Evolutionary conservation across 2,888 invertebrate genomes (phyloP), one percentile per base, ranked within the genome.

Genomic region (Parascotia fuliginaria): DNA sequence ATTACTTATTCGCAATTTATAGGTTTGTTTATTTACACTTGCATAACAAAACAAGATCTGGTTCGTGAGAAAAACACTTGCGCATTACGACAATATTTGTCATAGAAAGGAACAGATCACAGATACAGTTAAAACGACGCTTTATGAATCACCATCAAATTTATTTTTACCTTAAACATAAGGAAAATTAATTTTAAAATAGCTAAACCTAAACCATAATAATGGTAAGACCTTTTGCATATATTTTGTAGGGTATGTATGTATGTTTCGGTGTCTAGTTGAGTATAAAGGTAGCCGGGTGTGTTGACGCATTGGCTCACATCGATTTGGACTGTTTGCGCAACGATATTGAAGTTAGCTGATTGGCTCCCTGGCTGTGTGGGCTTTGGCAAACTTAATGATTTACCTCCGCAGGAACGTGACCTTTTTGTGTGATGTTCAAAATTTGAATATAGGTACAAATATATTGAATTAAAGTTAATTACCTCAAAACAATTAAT

Each of bases 301-400:
- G 51, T 78, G 77, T 79, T 76, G 79, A 77, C 73, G 74, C 73
- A 69, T 60, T 66, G 75, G 76, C 71, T 73, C 72, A 77, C 77
- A 79, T 77, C 78, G 76, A 81, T 78, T 79, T 73, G 75, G 70
- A 59, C 54, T 89, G 84, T 87, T 87, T 89, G 85, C 77, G 53
- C 69, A 75, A 69, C 79, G 77, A 80, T 87, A 85, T 86, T 85
- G 87, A 75, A 84, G 76, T 85, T 87, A 83, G 86, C 85, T 82
- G 85, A 83, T 87, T 87, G 87, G 87, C 87, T 86, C 78, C 60
- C 72, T 67, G 73, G 71, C 75, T 69, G 75, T 68, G 75, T 60
- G 63, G 70, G 75, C 76, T 73, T 77, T 72, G 63, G 64, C 65
- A 64, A 77, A 79, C 77, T 77, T 72, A 66, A 73, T 70, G 59